These are phyloP conservation scores for Drosophila sulfurigaster DNA, from an alignment of 1,140 invertebrate species.

Conservation along the genomic window DNA sequence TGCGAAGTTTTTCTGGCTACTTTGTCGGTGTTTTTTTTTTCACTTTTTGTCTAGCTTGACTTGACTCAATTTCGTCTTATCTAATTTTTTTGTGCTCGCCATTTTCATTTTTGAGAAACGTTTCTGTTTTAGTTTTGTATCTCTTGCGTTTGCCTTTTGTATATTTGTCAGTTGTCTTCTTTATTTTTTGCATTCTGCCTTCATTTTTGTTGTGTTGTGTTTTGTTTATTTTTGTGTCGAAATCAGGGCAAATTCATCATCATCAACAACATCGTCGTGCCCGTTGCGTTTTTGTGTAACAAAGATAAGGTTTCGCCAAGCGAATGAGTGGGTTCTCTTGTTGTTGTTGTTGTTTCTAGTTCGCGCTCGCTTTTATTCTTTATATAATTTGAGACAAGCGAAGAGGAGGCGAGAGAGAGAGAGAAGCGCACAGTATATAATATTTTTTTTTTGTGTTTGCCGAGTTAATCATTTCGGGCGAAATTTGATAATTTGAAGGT, in stretches of 20 bases:
- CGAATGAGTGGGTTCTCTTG: conserved; percentile 60
- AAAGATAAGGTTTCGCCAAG: conserved; percentile 75
- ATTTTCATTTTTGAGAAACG: conserved; percentile 51
- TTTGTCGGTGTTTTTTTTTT: conserved; percentile 54
- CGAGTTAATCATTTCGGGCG: conserved; percentile 81
- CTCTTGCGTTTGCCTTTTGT: conserved; percentile 4
- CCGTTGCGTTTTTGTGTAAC: conserved; percentile 69
- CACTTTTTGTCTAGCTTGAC: conserved; percentile 7
- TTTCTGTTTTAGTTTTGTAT: conserved; percentile 47
- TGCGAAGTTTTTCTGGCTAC: conserved; percentile 64
- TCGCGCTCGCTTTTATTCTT: conserved; percentile 62
- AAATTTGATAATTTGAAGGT: conserved; percentile 83
- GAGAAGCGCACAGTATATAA: background rate
- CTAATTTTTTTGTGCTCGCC: conserved; percentile 73
- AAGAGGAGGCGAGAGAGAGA: conserved; percentile 1
- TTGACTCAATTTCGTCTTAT: conserved; percentile 81
- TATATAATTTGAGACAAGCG: conserved; percentile 65
- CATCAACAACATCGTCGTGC: conserved; percentile 80
- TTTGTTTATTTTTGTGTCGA: conserved; percentile 81
- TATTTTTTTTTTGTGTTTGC: conserved; percentile 61
- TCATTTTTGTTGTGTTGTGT: conserved; percentile 24
- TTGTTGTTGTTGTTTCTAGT: conserved; percentile 43
- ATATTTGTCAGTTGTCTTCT: conserved; percentile 4
- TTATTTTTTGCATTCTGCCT: conserved; percentile 24
- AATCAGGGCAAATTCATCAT: conserved; percentile 83